Conservation (phyloP, 1,140 invertebrate genomes). For the Chironomus striatipennis region DNA sequence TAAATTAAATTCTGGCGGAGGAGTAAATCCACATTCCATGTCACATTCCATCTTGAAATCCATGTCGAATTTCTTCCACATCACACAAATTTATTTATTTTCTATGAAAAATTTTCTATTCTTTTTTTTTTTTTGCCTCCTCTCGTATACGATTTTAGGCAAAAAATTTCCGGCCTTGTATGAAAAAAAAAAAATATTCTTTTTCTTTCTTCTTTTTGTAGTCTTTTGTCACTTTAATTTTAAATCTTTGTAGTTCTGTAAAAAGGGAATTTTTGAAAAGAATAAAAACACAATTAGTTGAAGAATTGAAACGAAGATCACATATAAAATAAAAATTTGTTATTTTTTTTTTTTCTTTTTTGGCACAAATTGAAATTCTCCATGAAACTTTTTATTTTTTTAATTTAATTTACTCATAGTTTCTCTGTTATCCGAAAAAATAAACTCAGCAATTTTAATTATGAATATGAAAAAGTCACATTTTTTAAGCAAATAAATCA, state of each 20-base stretch:
- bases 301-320: background rate
- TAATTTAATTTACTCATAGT: too few species aligned
- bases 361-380: background rate
- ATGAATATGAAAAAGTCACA: too few species aligned
- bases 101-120: background rate
- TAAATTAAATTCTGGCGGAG: slow-evolving; percentile 10
- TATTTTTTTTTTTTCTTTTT: background rate
- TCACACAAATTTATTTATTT: slow-evolving; percentile 2
- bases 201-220: background rate
- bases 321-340: background rate
- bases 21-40: slow-evolving; percentile 18
- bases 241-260: slow-evolving; percentile 8
- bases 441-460: too few species aligned
- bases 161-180: background rate
- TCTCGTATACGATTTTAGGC: background rate
- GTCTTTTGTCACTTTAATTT: slow-evolving; percentile 14
- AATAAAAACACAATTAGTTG: slow-evolving; percentile 9
- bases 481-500: too few species aligned
- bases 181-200: background rate
- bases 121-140: background rate
- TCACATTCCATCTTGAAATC: slow-evolving; percentile 19
- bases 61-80: slow-evolving; percentile 21
- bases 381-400: too few species aligned
- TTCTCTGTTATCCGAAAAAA: too few species aligned
- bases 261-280: background rate